phyloP scores from a whole-genome alignment of 2,113 vertebrate species.

The Salvelinus namaycush region DNA sequence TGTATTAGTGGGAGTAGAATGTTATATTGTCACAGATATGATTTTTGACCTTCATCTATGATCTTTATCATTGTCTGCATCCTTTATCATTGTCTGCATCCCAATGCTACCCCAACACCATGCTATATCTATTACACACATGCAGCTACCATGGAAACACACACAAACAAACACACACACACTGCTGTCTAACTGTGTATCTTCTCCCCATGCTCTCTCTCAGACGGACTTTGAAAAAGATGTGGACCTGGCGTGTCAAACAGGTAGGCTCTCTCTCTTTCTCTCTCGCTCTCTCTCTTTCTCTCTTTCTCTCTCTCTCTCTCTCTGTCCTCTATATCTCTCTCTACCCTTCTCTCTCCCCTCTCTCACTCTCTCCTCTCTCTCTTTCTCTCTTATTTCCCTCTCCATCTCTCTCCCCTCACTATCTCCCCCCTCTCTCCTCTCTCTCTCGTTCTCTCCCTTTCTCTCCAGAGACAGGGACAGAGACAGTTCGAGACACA shows the following conservation, averaged over 20 bases:
- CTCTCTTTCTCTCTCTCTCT: background rate
- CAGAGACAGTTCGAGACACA: conserved; percentile 5
- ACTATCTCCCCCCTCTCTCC: conserved; percentile 17
- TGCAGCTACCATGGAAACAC: background rate
- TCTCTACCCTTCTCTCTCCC: conserved; percentile 10
- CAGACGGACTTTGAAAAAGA: conserved; percentile 99
- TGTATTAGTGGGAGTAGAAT: too few relatives aligned
- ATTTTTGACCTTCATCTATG: too few relatives aligned
- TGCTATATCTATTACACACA: too few relatives aligned
- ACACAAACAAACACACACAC: background rate
- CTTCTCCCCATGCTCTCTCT: conserved; percentile 57
- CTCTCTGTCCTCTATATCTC: background rate
- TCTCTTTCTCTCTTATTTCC: conserved; percentile 31
- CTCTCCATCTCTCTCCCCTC: conserved; percentile 29
- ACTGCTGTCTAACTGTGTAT: conserved; percentile 15
- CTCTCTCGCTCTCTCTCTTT: background rate
- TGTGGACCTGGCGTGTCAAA: conserved; percentile 97
- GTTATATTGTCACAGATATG: too few relatives aligned
- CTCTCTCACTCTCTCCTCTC: conserved; percentile 27
- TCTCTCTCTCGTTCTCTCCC: too few relatives aligned
- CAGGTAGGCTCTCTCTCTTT: conserved; percentile 78
- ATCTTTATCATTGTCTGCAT: too few relatives aligned
- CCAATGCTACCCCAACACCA: too few relatives aligned
- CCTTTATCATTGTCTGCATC: too few relatives aligned
- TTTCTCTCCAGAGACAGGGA: too few relatives aligned